phyloP scores from a whole-genome alignment of 2,797 vertebrate species.

The Hirundo rustica region DNA sequence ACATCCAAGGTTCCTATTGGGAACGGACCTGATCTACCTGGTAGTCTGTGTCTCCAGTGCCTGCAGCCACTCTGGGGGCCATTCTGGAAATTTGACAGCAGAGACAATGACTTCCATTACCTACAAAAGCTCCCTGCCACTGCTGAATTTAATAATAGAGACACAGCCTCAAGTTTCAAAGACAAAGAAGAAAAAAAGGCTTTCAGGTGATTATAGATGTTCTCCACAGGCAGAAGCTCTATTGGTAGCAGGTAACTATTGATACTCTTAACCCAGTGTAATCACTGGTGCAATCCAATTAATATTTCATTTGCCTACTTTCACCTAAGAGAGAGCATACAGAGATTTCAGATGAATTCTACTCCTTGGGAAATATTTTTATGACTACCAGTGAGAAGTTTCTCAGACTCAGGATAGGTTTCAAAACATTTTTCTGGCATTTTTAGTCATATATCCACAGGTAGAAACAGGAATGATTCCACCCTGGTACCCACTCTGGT shows the following conservation, averaged over 20 bases:
- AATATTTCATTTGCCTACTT: not conserved
- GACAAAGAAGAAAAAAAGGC: not conserved
- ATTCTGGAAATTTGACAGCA: not conserved
- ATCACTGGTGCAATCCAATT: not conserved
- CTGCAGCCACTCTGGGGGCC: rapidly evolving
- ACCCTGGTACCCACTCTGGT: not conserved
- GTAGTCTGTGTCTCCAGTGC: rapidly evolving
- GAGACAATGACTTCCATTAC: not conserved
- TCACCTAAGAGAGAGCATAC: not conserved
- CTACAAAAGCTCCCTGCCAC: not conserved
- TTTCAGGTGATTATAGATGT: not conserved
- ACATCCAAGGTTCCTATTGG: not conserved
- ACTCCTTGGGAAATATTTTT: not conserved
- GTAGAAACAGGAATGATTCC: not conserved
- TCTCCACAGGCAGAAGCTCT: not conserved
- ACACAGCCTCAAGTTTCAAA: not conserved
- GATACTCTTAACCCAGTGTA: not conserved
- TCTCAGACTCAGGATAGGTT: not conserved
- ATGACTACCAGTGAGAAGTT: not conserved
- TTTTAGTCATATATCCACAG: not conserved
- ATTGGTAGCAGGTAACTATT: not conserved
- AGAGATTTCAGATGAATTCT: not conserved
- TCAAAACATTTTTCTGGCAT: not conserved
- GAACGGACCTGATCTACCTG: not conserved
- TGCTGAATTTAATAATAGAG: not conserved